Base-by-base conservation (phyloP, 2,888 invertebrate species). In the Girardia tigrina region DNA sequence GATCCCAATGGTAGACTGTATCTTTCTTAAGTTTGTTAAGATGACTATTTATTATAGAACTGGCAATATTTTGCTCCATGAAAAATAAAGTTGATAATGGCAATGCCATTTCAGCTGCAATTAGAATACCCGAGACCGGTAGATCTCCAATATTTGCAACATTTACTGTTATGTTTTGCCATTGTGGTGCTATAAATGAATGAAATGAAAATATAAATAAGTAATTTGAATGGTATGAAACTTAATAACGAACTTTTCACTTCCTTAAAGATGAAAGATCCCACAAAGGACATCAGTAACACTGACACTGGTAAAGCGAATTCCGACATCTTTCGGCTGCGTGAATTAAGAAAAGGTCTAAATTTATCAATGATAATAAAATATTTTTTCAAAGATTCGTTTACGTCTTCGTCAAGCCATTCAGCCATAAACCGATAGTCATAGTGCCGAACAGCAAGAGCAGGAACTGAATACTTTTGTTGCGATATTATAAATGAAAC, bases 1-100 rank as follows among this genome's bases (percentile, higher is more conserved):
- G 82, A 80, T 88, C 88, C 84, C 87, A 84, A 80, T 88, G 87
- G 80, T 87, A 87, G 12, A 88, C 87, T 23, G 86, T 84, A 23
- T 88, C 88, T 81, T 88, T 88, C 81, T 87, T 87, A 79, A 88
- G 81, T 80, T 87, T 88, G 81, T 88, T 87, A 77, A 86, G 85
- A 8, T 86, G 87, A 78, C 86, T 87, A 81, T 87, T 88, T 78
- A 88, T 87, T 81, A 88, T 87, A 28, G 88, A 87, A 73, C 86
- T 86, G 27, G 87, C 86, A 78, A 88, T 88, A 81, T 88, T 88
- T 81, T 88, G 88, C 80, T 88, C 88, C 86, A 88, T 87, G 81
- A 88, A 88, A 82, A 88, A 88, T 42, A 88, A 83, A 75, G 88
- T 83, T 0, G 88, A 88, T 4, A 88, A 82, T 75, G 86, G 86